Conservation (phyloP, 2,888 invertebrate species). For the Bombyx huttoni region DNA sequence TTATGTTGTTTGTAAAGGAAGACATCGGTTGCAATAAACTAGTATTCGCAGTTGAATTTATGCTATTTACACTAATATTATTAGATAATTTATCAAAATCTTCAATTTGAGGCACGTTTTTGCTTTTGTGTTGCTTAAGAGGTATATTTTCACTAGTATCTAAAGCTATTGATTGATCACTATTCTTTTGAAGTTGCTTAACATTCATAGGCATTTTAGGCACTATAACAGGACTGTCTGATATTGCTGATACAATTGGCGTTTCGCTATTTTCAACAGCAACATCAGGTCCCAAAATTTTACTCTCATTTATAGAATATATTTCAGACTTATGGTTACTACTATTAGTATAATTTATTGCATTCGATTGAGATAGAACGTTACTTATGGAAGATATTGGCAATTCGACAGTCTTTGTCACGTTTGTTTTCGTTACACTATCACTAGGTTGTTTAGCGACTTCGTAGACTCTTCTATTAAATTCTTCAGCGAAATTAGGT, state of each 20-base stretch:
- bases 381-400: slow-evolving; percentile 34
- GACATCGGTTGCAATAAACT: not conserved
- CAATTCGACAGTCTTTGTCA: slow-evolving; percentile 37
- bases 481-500: slow-evolving; percentile 57
- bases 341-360: slow-evolving; percentile 57
- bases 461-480: slow-evolving; percentile 60
- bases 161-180: slow-evolving; percentile 48
- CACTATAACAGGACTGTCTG: slow-evolving; percentile 77
- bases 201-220: slow-evolving; percentile 62
- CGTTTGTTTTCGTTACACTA: slow-evolving; percentile 35
- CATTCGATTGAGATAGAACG: slow-evolving; percentile 47
- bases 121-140: slow-evolving; percentile 43
- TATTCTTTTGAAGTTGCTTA: slow-evolving; percentile 51
- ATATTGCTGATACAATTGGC: slow-evolving; percentile 80
- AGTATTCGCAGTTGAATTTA: not conserved
- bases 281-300: slow-evolving; percentile 48
- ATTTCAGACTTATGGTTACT: slow-evolving; percentile 48
- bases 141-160: slow-evolving; percentile 47
- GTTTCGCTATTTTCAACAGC: slow-evolving; percentile 56
- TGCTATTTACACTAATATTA: slow-evolving; percentile 11
- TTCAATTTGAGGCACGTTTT: slow-evolving; percentile 46
- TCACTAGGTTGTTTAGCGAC: slow-evolving; percentile 51
- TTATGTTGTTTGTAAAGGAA: not conserved
- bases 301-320: slow-evolving; percentile 55
- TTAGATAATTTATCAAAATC: slow-evolving; percentile 30